phyloP scores from a whole-genome alignment of 2,888 invertebrate species.

The Eulithis prunata region DNA sequence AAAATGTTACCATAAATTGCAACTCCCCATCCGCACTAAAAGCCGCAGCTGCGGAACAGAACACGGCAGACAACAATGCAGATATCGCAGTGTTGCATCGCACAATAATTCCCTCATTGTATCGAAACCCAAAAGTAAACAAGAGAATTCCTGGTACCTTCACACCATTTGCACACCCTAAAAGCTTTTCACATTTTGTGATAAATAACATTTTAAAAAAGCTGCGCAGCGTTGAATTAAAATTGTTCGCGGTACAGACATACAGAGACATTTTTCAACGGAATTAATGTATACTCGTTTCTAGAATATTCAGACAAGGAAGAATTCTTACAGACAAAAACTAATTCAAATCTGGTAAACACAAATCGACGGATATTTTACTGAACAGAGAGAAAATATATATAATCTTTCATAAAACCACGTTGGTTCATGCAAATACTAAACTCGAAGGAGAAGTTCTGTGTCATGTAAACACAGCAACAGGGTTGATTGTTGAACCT shows the following conservation, averaged over 20 bases:
- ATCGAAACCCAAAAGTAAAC: constrained; percentile 51
- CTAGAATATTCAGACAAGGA: constrained; percentile 3
- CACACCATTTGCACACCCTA: constrained; percentile 36
- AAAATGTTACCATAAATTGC: constrained; percentile 2
- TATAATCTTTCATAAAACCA: not conserved
- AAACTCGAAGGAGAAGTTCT: constrained; percentile 6
- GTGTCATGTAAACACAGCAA: constrained; percentile 51
- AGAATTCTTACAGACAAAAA: not conserved
- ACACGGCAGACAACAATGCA: constrained; percentile 48
- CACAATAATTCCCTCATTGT: constrained; percentile 56
- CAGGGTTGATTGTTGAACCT: constrained; percentile 59
- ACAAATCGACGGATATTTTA: not conserved
- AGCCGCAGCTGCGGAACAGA: constrained; percentile 64
- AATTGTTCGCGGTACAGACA: constrained; percentile 5
- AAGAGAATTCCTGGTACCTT: constrained; percentile 48
- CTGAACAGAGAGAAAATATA: not conserved
- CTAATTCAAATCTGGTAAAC: constrained; percentile 3
- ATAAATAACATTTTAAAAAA: constrained; percentile 17
- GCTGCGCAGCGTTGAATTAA: constrained; percentile 5
- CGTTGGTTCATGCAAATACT: not conserved
- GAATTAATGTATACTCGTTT: not conserved
- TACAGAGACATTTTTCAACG: not conserved
- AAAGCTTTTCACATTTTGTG: constrained; percentile 27
- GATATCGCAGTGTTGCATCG: constrained; percentile 43
- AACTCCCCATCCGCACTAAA: constrained; percentile 25